Conservation (phyloP, 2,888 invertebrate genomes). For the Mythimna ferrago region DNA sequence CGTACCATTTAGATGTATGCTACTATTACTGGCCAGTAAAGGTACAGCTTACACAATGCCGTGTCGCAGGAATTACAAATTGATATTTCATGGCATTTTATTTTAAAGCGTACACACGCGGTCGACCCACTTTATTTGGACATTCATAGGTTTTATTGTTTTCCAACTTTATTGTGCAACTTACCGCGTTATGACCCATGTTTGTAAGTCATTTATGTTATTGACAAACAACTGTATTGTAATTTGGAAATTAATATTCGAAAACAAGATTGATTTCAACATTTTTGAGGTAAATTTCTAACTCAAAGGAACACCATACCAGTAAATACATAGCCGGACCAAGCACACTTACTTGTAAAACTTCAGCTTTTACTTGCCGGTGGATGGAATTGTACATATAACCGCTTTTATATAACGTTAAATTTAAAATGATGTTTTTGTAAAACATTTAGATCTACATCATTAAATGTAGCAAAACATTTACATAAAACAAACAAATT, state of each 20-base stretch:
- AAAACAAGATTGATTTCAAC: conserved; percentile 5
- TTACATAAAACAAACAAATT: conserved; percentile 24
- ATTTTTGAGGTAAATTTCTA: neutral
- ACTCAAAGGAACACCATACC: too few species aligned
- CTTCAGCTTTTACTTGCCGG: too few species aligned
- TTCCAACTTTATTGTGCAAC: conserved; percentile 41
- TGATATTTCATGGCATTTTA: conserved; percentile 54
- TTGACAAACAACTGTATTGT: conserved; percentile 1
- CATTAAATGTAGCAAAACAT: conserved; percentile 32
- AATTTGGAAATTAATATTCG: neutral
- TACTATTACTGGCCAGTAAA: conserved; percentile 19
- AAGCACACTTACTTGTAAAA: neutral
- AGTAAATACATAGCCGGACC: too few species aligned
- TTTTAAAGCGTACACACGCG: conserved; percentile 41
- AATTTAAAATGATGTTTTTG: neutral
- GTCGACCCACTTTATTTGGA: conserved; percentile 28
- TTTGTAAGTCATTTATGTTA: conserved; percentile 6
- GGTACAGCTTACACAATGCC: conserved; percentile 52
- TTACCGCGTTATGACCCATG: neutral
- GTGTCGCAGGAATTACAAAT: conserved; percentile 56
- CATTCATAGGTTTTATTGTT: conserved; percentile 28
- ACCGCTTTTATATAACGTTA: neutral
- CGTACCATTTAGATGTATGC: neutral
- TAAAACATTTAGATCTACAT: neutral
- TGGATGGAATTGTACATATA: neutral